Evolutionary conservation across 2,113 vertebrate species (phyloP), one percentile per base, ranked within the genome.

Genomic region (Opisthocomus hoazin): DNA sequence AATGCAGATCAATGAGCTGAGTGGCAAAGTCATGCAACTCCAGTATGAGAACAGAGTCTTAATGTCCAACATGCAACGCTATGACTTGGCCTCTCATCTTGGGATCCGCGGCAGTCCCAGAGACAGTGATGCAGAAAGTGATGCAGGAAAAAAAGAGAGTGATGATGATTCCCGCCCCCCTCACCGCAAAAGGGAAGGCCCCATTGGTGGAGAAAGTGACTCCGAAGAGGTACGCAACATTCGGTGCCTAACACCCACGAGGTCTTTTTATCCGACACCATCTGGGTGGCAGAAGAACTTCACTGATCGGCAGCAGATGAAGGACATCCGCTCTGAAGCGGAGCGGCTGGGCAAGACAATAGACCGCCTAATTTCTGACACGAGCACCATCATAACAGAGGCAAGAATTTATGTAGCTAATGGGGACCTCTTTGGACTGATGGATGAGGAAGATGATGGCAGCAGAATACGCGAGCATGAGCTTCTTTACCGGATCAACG

Each of bases 11-110:
- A 99, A 99, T 8, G 99, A 99, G 93, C 98, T 99, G 96, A 99
- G 99, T 6, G 99, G 99, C 74, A 99, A 99, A 97, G 99, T 99
- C 82, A 99, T 99, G 99, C 99, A 99, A 95, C 98, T 99, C 54
- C 99, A 99, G 97, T 99, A 99, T 9, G 99, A 99, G 98, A 99
- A 99, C 97, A 99, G 99, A 9, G 99, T 99, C 85, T 97, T 99
- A 29, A 99, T 99, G 97, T 99, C 99, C 96, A 99, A 99, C 98
- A 99, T 99, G 99, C 99, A 99, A 95, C 99, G 99, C 96, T 99
- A 99, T 5, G 99, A 99, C 97, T 95, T 99, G 96, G 99, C 99
- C n/a, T 99, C 99, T 45, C 99, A 99, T 46, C 97, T 99, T 36
- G 99, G 99, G 22, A 99, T 99, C 97, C 98, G 99, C 9, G 97